Evolutionary conservation across 2,888 invertebrate genomes (phyloP), one percentile per base, ranked within the genome.

Genomic region (Salticus scenicus): DNA sequence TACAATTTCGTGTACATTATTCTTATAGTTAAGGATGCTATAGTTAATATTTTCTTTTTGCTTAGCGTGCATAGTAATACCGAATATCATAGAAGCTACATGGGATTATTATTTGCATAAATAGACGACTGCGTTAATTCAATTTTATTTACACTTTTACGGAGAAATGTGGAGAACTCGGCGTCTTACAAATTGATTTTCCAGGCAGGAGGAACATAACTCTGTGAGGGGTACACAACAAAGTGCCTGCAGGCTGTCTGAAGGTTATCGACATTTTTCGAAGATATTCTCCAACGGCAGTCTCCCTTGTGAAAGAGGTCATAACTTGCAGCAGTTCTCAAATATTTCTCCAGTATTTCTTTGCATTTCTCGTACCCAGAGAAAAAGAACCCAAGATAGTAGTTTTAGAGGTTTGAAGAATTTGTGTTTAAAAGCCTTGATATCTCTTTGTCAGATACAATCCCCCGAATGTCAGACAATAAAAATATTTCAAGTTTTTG

Each of bases 201-300:
- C 24, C 24, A 17, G 14, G 57, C 57, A 17, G 57, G 57, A 57
- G 57, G 24, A 57, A 57, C 57, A 57, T 57, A 24, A 57, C 24
- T 57, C 57, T 57, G 57, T 12, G 57, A 57, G 57, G 57, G 57
- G 24, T 17, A 57, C 24, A 57, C 57, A 57, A 57, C 57, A 57
- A 57, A 57, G 57, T 57, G 57, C 57, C 57, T 57, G 24, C 24
- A 12, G 57, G 57, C 57, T 57, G 57, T 57, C 57, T 57, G 24
- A 57, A 57, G 57, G 57, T 57, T 57, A 57, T 57, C 57, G 57
- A 57, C 57, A 57, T 57, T 57, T 57, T 57, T 57, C 57, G 57
- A 24, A 57, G 57, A 57, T 57, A 24, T 57, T 57, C 57, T 57
- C 57, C 57, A 57, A 57, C 24, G 57, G 57, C 24, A 57, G 24